Evolutionary conservation across 92 coral and sea anemone genomes (phyloP).

Genomic region (Paragorgia papillata): DNA sequence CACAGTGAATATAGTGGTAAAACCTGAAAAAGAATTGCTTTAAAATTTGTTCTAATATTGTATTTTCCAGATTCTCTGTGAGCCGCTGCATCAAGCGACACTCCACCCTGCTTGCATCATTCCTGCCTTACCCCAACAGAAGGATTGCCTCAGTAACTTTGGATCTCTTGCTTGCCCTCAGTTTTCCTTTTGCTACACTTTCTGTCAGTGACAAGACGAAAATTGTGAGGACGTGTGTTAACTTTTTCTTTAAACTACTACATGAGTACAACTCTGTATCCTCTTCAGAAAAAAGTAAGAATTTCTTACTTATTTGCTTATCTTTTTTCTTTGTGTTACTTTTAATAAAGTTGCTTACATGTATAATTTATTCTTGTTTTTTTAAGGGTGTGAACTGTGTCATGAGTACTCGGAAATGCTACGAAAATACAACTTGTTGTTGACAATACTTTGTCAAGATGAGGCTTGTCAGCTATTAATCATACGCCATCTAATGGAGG

Average conservation of each 20-base stretch:
- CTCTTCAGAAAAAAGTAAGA: slow-evolving; percentile 25
- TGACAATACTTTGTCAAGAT: slow-evolving; percentile 20
- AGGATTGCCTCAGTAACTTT: slow-evolving; percentile 43
- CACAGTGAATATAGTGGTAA: no score
- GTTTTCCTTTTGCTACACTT: slow-evolving; percentile 40
- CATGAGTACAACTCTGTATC: slow-evolving; percentile 35
- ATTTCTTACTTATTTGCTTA: neutral
- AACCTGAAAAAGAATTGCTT: no score
- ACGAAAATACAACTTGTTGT: slow-evolving; percentile 16
- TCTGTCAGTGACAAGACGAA: slow-evolving; percentile 51
- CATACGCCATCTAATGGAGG: slow-evolving; percentile 31
- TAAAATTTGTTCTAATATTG: no score
- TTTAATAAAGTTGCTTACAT: no score
- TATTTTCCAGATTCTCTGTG: slow-evolving; percentile 47
- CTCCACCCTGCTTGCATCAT: slow-evolving; percentile 37
- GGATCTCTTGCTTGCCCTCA: slow-evolving; percentile 44
- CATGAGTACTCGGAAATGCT: slow-evolving; percentile 19
- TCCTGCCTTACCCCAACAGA: slow-evolving; percentile 45
- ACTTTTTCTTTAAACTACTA: slow-evolving; percentile 55
- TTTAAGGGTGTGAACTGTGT: slow-evolving; percentile 9
- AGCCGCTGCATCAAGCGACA: slow-evolving; percentile 45
- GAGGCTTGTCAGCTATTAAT: slow-evolving; percentile 24
- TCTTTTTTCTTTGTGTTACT: neutral
- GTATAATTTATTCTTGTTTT: neutral
- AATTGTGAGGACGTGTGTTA: slow-evolving; percentile 51